phyloP scores from a whole-genome alignment of 1,140 invertebrate genomes.

The Eumaeus atala region DNA sequence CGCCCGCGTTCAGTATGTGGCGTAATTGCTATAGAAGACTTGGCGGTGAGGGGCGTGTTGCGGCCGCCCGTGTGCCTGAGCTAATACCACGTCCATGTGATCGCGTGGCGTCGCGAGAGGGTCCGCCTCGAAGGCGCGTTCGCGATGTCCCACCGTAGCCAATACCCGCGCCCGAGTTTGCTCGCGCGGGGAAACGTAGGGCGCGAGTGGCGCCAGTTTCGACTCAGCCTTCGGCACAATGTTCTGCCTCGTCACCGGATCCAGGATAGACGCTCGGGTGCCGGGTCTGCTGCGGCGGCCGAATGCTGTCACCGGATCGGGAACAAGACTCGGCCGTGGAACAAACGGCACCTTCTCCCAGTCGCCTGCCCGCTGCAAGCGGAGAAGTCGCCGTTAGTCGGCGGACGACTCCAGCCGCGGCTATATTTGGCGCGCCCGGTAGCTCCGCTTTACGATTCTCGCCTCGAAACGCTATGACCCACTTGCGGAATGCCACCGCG shows the following conservation, averaged over 20 bases:
- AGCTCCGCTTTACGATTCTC: conserved; percentile 59
- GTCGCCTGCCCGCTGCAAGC: conserved; percentile 85
- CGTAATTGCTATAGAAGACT: conserved; percentile 73
- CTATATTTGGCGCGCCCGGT: conserved; percentile 70
- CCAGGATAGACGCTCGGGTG: conserved; percentile 44
- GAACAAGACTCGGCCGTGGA: conserved; percentile 85
- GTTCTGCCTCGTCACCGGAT: conserved; percentile 68
- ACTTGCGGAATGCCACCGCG: conserved; percentile 49
- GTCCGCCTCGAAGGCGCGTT: conserved; percentile 73
- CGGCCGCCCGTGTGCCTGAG: conserved; percentile 74
- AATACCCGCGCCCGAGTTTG: conserved; percentile 77
- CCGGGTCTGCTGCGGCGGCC: conserved; percentile 75
- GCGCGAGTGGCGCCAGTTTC: conserved; percentile 74
- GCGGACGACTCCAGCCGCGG: conserved; percentile 61
- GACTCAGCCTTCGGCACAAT: conserved; percentile 75
- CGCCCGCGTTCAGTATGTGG: conserved; percentile 51
- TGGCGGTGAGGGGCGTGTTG: conserved; percentile 65
- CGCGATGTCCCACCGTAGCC: conserved; percentile 70
- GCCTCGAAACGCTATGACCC: conserved; percentile 58
- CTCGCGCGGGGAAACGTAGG: conserved; percentile 78
- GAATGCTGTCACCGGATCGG: conserved; percentile 87
- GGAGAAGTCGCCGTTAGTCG: conserved; percentile 68
- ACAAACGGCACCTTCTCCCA: conserved; percentile 90
- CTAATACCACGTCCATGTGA: conserved; percentile 77
- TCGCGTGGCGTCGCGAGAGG: conserved; percentile 75